Evolutionary conservation across 2,113 vertebrate species (phyloP), one percentile per base, ranked within the genome.

Genomic region (Anser brachyrhynchus): DNA sequence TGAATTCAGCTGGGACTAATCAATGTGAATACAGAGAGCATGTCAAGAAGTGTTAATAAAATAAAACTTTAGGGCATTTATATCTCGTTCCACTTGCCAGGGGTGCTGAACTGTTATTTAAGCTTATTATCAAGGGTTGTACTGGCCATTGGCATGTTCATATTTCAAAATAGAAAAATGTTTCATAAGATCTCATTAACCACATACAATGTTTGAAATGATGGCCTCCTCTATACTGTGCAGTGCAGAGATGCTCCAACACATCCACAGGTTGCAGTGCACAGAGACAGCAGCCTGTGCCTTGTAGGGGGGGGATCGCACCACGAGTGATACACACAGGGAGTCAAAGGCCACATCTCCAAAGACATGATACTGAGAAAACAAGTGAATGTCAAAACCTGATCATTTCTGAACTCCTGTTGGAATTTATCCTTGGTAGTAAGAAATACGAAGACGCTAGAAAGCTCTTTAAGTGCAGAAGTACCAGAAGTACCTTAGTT

Each of bases 271-370:
- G 21, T 20, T 55, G 23, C n/a, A 74, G 23, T 28, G 21, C 0
- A 2, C 17, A 41, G 58, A 65, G 37, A 37, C 37, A 33, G 12
- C 22, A 46, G 7, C 13, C 28, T 15, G 12, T 5, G 9, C 58
- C 43, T 31, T 6, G 5, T 37, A 51, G 33, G 7, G 18, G 9
- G 49, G 12, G 3, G 19, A 2, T 66, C 57, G 23, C 19, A 22
- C 13, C 0, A 0, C 11, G 14, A 66, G 28, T 52, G 58, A 52
- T 4, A n/a, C 13, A 21, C 11, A 39, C 0, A 0, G 10, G 11
- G 61, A 33, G 8, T 33, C 43, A 52, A 33, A 52, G 4, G 8
- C 18, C 26, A 20, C 16, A 70, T 23, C 9, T 55, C 22, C 26
- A 31, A 14, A 19, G 12, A 6, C 14, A 5, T 16, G 49, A 22